Conservation (phyloP, 2,797 vertebrate genomes). For the Oceanodroma leucorhoa region DNA sequence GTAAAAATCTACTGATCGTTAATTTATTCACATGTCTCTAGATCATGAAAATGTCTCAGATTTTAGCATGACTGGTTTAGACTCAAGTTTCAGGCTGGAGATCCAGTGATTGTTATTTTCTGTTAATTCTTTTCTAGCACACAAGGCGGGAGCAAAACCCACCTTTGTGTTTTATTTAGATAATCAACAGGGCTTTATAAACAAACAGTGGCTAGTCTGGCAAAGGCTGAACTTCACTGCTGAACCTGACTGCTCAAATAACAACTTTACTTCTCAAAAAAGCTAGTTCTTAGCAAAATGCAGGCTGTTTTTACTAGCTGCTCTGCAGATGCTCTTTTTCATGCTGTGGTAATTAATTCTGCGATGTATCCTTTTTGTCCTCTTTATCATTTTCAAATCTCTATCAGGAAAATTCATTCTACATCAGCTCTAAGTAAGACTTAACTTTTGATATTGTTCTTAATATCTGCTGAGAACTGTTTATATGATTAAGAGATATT, state of each 20-base stretch:
- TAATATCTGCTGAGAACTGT: not conserved
- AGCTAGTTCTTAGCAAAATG: not conserved
- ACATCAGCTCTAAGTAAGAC: not conserved
- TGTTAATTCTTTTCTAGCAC: not conserved
- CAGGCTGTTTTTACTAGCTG: not conserved
- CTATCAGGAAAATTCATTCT: not conserved
- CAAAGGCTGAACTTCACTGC: not conserved
- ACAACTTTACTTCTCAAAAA: not conserved
- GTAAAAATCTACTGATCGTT: not conserved
- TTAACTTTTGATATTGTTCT: not conserved
- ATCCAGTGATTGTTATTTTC: not conserved
- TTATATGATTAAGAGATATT: not conserved
- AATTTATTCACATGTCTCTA: accelerated
- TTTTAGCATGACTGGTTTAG: not conserved
- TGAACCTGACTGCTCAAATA: not conserved
- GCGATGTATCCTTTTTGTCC: not conserved
- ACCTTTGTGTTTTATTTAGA: not conserved
- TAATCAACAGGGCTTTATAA: not conserved
- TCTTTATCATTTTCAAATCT: not conserved
- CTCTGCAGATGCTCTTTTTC: not conserved
- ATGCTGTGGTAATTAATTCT: not conserved
- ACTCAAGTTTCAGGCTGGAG: not conserved
- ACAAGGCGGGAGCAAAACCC: not conserved
- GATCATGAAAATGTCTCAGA: not conserved
- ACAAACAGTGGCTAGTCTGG: not conserved